Percentiles rank a stretch among this genome's conserved stretches.
phyloP scores from a whole-genome alignment of 1,140 invertebrate species.

The Notospermus geniculatus region DNA sequence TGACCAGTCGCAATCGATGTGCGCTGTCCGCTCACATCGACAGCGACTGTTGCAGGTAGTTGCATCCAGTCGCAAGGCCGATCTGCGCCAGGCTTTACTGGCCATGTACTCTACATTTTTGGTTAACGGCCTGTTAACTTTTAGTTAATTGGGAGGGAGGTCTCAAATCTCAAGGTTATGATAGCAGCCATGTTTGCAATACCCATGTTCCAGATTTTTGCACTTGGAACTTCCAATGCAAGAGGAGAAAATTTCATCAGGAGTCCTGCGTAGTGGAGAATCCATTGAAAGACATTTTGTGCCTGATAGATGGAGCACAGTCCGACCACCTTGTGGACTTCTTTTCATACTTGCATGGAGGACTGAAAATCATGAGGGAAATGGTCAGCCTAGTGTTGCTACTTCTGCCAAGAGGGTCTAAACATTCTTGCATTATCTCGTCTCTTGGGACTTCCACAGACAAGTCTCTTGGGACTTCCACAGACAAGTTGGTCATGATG shows the following conservation, averaged over 20 bases:
- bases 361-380: background rate
- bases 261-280: too few species aligned
- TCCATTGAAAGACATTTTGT: slow-evolving; percentile 3
- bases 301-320: background rate
- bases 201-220: background rate
- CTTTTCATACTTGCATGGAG: background rate
- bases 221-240: too few species aligned
- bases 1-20: too few species aligned
- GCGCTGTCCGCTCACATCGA: too few species aligned
- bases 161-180: slow-evolving; percentile 1
- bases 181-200: background rate
- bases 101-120: background rate
- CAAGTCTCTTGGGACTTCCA: too few species aligned
- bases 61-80: too few species aligned
- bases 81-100: too few species aligned
- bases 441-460: background rate
- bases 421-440: slow-evolving; percentile 3
- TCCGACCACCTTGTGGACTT: too few species aligned
- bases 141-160: slow-evolving; percentile 1
- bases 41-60: too few species aligned
- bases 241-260: background rate
- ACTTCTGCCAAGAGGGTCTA: background rate
- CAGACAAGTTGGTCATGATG: too few species aligned
- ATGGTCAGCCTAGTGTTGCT: slow-evolving; percentile 1
- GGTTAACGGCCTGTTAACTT: slow-evolving; percentile 2